Evolutionary conservation across 2,888 invertebrate species (phyloP).

Genomic region (Drosophila anceps): DNA sequence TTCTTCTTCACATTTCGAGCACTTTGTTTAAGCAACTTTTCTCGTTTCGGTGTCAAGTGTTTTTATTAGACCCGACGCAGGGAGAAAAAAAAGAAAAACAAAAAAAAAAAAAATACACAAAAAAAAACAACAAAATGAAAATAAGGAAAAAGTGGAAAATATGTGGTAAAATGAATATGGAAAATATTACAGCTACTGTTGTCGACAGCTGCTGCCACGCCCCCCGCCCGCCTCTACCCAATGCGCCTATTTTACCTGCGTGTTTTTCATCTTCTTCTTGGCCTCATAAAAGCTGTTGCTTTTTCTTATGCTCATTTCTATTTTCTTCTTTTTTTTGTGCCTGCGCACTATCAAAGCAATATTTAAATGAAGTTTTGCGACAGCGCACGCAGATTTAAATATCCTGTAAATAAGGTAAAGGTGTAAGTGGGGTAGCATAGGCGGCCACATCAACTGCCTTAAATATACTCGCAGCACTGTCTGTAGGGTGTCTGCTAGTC

Average conservation of each 20-base stretch:
- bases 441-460: background rate
- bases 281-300: constrained; percentile 46
- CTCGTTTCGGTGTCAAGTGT: constrained; percentile 73
- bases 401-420: background rate
- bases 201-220: constrained; percentile 45
- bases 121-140: constrained; percentile 10
- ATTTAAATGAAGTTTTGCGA: constrained; percentile 53
- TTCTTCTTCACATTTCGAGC: constrained; percentile 33
- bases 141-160: constrained; percentile 27
- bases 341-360: constrained; percentile 43
- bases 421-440: background rate
- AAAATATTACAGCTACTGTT: constrained; percentile 42
- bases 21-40: constrained; percentile 65
- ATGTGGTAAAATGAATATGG: constrained; percentile 21
- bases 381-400: constrained; percentile 27
- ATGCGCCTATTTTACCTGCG: constrained; percentile 42
- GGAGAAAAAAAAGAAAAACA: constrained; percentile 11
- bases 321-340: constrained; percentile 1
- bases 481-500: background rate
- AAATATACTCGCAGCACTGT: background rate
- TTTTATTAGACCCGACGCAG: constrained; percentile 59
- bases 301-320: constrained; percentile 10
- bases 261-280: constrained; percentile 11
- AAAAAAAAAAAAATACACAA: constrained; percentile 1
- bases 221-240: background rate